Evolutionary conservation across 2,113 vertebrate species (phyloP).

Genomic region (Saccopteryx leptura): DNA sequence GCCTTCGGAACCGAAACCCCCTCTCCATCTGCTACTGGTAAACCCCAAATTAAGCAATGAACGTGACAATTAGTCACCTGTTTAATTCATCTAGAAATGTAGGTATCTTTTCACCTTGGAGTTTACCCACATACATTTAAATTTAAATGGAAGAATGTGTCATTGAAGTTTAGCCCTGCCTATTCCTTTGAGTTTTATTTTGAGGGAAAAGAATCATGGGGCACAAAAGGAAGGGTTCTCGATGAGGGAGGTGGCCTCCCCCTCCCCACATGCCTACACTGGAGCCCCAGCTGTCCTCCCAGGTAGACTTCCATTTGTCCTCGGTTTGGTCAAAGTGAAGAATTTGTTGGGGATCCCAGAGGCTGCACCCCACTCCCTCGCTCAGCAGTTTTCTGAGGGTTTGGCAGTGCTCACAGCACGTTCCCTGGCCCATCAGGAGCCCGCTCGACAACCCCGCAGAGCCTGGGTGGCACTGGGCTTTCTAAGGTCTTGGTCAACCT

Average conservation of each 20-base stretch:
- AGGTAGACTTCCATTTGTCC: not conserved
- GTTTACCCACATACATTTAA: slow-evolving; percentile 58
- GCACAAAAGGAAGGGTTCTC: not conserved
- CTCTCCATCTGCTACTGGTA: slow-evolving; percentile 42
- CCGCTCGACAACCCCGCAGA: no score
- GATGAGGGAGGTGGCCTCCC: accelerated
- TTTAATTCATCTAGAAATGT: slow-evolving; percentile 21
- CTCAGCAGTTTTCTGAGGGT: not conserved
- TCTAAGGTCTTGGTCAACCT: not conserved
- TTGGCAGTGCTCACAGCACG: accelerated
- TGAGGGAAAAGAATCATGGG: not conserved
- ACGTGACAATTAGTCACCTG: not conserved
- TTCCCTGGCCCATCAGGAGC: not conserved
- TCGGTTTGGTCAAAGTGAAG: slow-evolving; percentile 48
- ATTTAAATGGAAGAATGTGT: not conserved
- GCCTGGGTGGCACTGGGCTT: not conserved
- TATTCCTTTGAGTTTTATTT: not conserved
- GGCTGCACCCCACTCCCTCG: accelerated
- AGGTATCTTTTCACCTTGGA: slow-evolving; percentile 50
- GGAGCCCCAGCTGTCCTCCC: not conserved
- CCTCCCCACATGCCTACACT: not conserved
- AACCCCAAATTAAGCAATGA: not conserved
- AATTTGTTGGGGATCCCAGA: not conserved
- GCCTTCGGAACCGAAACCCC: not conserved
- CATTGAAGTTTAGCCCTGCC: not conserved